Evolutionary conservation across 2,113 vertebrate genomes (phyloP).

Genomic region (Zootoca vivipara): DNA sequence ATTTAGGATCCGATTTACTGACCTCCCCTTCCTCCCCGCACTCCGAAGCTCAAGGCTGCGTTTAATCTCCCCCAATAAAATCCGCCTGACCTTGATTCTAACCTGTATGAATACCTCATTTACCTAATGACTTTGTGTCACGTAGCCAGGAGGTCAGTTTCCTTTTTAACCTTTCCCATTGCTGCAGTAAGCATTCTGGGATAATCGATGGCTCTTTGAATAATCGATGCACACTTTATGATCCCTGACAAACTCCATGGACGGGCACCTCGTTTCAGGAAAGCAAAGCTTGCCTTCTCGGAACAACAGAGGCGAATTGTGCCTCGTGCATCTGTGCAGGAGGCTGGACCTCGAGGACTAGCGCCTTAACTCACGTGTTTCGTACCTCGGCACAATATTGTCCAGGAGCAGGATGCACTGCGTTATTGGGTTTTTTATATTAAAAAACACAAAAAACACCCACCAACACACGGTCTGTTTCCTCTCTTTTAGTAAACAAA

Average conservation of each 20-base stretch:
- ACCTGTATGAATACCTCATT: conserved; percentile 81
- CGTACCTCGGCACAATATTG: not conserved
- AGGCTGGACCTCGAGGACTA: not conserved
- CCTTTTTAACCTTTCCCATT: conserved; percentile 81
- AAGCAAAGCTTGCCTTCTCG: conserved; percentile 33
- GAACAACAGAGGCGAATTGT: conserved; percentile 8
- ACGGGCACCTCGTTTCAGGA: conserved; percentile 50
- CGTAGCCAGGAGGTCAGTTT: conserved; percentile 81
- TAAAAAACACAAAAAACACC: not conserved
- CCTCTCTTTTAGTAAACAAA: not conserved
- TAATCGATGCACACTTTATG: conserved; percentile 84
- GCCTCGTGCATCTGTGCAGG: not conserved
- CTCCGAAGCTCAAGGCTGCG: conserved; percentile 44
- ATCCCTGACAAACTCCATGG: conserved; percentile 79
- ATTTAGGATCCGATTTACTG: not conserved
- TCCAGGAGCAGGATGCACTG: too few species aligned
- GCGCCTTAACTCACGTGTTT: not conserved
- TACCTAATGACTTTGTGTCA: conserved; percentile 86
- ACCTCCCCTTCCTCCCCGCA: conserved; percentile 4
- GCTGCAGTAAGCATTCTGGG: conserved; percentile 83
- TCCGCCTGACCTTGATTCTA: conserved; percentile 76
- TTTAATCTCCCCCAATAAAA: conserved; percentile 66
- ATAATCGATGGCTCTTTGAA: conserved; percentile 81
- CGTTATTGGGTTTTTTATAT: too few species aligned
- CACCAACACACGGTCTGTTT: not conserved